A percentile compares a stretch with the other conserved stretches of the same genome.
Conservation (phyloP, 1,140 invertebrate species). For the Hylaeus volcanicus region DNA sequence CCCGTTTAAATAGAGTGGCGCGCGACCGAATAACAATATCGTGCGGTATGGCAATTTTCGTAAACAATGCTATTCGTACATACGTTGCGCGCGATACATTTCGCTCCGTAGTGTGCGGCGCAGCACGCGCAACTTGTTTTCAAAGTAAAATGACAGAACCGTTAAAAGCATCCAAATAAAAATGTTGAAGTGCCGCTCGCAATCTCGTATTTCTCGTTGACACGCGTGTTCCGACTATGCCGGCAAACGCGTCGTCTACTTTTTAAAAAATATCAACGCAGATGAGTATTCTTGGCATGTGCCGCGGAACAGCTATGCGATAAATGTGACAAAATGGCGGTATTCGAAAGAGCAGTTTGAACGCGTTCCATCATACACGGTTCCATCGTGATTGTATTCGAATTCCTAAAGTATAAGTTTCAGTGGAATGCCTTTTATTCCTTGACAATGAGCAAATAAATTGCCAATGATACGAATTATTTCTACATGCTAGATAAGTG, state of each 20-base stretch:
- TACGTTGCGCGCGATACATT: not conserved
- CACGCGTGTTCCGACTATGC: too few species aligned
- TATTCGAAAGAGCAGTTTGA: too few species aligned
- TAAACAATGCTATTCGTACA: not conserved
- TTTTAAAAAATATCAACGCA: not conserved
- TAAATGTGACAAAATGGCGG: not conserved
- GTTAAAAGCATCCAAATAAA: constrained; percentile 25
- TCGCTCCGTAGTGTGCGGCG: not conserved
- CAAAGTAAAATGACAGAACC: constrained; percentile 25
- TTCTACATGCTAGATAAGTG: too few species aligned
- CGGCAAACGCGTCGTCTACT: not conserved
- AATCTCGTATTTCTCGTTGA: not conserved
- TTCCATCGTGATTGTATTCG: too few species aligned
- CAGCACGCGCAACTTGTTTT: not conserved
- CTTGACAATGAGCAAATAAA: too few species aligned
- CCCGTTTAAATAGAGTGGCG: not conserved
- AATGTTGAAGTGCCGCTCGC: not conserved
- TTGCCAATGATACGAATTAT: too few species aligned
- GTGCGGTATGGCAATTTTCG: not conserved
- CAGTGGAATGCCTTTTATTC: too few species aligned
- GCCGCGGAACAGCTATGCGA: too few species aligned
- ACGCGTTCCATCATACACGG: too few species aligned
- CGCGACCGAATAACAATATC: not conserved
- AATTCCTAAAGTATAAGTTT: too few species aligned
- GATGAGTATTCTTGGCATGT: too few species aligned